Conservation (phyloP, 2,113 vertebrate genomes). For the Mandrillus leucophaeus region DNA sequence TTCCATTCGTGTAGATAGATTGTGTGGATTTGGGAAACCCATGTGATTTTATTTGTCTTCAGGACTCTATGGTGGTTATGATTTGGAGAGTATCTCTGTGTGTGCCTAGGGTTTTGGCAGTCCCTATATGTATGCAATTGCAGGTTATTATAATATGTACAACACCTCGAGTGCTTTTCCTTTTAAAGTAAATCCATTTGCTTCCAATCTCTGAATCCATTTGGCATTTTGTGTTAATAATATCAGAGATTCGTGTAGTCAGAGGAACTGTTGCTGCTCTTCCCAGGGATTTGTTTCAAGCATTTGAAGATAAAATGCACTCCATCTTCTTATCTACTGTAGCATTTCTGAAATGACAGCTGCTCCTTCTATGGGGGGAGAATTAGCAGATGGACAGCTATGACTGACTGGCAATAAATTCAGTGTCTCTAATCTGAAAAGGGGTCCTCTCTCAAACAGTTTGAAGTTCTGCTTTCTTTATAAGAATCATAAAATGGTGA, state of each 20-base stretch:
- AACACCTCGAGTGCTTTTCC: not conserved
- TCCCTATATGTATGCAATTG: not conserved
- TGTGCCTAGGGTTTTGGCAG: not conserved
- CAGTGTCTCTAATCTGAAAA: constrained; percentile 56
- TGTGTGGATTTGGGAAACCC: not conserved
- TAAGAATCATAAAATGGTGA: constrained; percentile 2
- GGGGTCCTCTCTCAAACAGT: constrained; percentile 48
- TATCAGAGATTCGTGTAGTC: not conserved
- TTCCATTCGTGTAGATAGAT: not conserved
- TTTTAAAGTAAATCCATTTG: constrained; percentile 48
- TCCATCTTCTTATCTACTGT: constrained; percentile 57
- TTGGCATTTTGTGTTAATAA: constrained; percentile 67
- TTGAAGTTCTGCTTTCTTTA: constrained; percentile 32
- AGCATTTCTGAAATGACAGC: constrained; percentile 59
- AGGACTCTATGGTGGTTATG: not conserved
- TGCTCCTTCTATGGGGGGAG: constrained; percentile 37
- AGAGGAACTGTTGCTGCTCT: not conserved
- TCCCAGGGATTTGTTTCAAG: constrained; percentile 65
- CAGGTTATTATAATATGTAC: not conserved
- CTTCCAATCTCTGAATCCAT: constrained; percentile 48
- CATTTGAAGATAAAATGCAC: constrained; percentile 55
- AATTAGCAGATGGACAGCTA: constrained; percentile 70
- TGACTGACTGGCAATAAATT: constrained; percentile 52
- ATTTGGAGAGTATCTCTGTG: not conserved
- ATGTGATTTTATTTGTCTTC: not conserved